Evolutionary conservation across 2,797 vertebrate genomes (phyloP).

Genomic region (Notoglanidium macrostoma): DNA sequence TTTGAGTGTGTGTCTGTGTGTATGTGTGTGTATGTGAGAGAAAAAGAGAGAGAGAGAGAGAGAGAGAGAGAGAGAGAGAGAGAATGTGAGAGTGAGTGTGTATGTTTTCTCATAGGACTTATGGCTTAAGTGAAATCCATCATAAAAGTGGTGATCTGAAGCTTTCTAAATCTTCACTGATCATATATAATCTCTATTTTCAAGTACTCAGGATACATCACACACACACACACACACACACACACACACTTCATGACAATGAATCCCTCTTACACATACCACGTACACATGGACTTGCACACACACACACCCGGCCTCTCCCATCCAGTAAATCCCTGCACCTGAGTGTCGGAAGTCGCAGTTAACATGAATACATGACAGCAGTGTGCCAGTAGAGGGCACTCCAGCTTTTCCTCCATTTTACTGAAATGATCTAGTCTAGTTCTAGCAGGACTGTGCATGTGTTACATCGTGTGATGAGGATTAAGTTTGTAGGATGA

Average conservation of each 20-base stretch:
- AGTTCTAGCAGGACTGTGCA: background rate
- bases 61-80: no score
- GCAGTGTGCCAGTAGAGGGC: slow-evolving; percentile 34
- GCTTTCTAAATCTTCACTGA: slow-evolving; percentile 67
- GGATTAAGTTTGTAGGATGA: slow-evolving; percentile 9
- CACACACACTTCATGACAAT: background rate
- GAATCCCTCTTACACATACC: background rate
- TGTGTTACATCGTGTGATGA: background rate
- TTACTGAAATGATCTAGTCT: no score
- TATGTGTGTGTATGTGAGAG: background rate
- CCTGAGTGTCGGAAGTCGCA: background rate
- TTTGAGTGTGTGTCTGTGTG: slow-evolving; percentile 13
- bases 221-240: slow-evolving; percentile 3
- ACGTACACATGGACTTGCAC: background rate
- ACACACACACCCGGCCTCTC: background rate
- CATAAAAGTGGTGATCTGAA: slow-evolving; percentile 47
- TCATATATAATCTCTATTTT: slow-evolving; percentile 48
- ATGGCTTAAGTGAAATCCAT: slow-evolving; percentile 50
- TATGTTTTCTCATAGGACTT: slow-evolving; percentile 30
- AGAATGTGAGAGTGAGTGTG: background rate
- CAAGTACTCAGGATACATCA: background rate
- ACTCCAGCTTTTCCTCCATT: slow-evolving; percentile 38
- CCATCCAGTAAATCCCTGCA: slow-evolving; percentile 2
- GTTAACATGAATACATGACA: background rate
- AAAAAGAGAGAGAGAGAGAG: no score